phyloP scores from a whole-genome alignment of 2,888 invertebrate species.

The Trachelus tabidus region DNA sequence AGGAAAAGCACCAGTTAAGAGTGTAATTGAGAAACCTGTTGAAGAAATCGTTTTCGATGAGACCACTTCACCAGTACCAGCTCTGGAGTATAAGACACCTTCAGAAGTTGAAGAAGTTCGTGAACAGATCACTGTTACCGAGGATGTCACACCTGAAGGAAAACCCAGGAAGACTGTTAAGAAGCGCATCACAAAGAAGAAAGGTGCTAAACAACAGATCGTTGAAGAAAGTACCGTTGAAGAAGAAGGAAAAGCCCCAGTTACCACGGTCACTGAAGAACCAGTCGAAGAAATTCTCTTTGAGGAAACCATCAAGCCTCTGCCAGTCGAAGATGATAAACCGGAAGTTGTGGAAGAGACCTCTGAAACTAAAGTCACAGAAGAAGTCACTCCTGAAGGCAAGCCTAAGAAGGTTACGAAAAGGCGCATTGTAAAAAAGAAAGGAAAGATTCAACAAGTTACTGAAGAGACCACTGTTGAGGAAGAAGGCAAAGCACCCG shows the following conservation, averaged over 20 bases:
- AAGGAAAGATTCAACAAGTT: slow-evolving; percentile 54
- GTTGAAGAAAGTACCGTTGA: slow-evolving; percentile 67
- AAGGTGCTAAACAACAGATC: slow-evolving; percentile 63
- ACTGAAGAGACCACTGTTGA: slow-evolving; percentile 52
- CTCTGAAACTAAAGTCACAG: slow-evolving; percentile 40
- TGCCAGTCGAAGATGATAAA: slow-evolving; percentile 34
- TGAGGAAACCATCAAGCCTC: slow-evolving; percentile 26
- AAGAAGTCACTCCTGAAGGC: slow-evolving; percentile 38
- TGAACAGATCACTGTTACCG: slow-evolving; percentile 52
- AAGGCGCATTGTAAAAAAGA: slow-evolving; percentile 42
- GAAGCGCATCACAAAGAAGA: slow-evolving; percentile 63
- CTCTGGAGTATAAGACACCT: slow-evolving; percentile 39
- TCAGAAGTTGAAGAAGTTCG: slow-evolving; percentile 52
- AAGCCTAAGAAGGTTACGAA: slow-evolving; percentile 39
- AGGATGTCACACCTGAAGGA: slow-evolving; percentile 60
- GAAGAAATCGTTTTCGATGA: slow-evolving; percentile 15
- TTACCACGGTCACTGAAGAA: slow-evolving; percentile 52
- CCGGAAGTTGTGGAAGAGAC: slow-evolving; percentile 26
- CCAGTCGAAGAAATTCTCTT: slow-evolving; percentile 30
- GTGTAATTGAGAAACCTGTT: slow-evolving; percentile 39
- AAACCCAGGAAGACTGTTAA: slow-evolving; percentile 50
- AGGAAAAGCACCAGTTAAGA: slow-evolving; percentile 60
- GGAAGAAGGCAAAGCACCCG: slow-evolving; percentile 61
- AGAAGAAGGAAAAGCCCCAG: slow-evolving; percentile 64
- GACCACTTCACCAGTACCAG: slow-evolving; percentile 34